These are phyloP conservation scores for Rotaria magnacalcarata DNA, from an alignment of 2,888 invertebrate genomes.

Conservation along the genomic window DNA sequence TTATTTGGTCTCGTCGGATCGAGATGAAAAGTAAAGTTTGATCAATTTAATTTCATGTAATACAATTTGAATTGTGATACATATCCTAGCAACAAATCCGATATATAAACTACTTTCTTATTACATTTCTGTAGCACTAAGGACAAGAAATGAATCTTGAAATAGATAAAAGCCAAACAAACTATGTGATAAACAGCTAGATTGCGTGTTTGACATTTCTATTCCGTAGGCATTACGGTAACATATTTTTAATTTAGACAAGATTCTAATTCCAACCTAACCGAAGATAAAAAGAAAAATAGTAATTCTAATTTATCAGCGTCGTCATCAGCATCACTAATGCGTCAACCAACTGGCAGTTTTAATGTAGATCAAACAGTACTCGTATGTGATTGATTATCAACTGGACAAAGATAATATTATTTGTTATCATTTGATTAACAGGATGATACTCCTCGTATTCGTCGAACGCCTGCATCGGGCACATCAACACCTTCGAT, in stretches of 20 bases:
- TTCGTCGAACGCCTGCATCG: neutral
- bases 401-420: too few relatives aligned
- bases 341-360: neutral
- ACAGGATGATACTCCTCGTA: constrained; percentile 2
- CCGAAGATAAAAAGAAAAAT: neutral
- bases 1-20: neutral
- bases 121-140: too few relatives aligned
- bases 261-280: neutral
- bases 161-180: too few relatives aligned
- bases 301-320: neutral
- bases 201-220: too few relatives aligned
- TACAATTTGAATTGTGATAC: too few relatives aligned
- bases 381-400: neutral
- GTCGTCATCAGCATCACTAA: neutral
- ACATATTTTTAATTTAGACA: neutral
- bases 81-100: too few relatives aligned
- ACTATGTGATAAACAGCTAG: too few relatives aligned
- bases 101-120: too few relatives aligned
- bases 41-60: too few relatives aligned
- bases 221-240: too few relatives aligned
- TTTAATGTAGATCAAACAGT: constrained; percentile 29
- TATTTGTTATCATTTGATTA: neutral
- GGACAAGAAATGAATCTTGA: too few relatives aligned
- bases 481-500: neutral
- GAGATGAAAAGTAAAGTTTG: neutral